Base-by-base conservation (phyloP, 2,797 vertebrate species). In the Alauda arvensis region DNA sequence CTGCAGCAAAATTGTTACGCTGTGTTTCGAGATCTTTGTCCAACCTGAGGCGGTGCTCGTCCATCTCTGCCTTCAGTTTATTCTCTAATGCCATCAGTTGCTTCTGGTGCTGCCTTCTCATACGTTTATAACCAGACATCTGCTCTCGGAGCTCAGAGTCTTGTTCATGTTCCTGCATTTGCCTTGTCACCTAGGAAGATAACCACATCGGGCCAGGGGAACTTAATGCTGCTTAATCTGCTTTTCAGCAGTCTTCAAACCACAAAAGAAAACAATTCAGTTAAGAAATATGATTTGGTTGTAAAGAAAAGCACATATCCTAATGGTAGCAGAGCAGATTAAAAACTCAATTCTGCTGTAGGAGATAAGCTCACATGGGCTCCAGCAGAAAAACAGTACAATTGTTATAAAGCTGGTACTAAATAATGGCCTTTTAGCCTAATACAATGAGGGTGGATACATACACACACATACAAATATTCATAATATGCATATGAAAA, bases 11-110 rank as follows among this genome's bases (percentile, higher is more conserved):
- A 96, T 97, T 99, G 88, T 98, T 99, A 93, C 99, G 98, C 91
- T 99, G 99, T 60, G 98, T 99, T 97, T 99, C 99, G 51, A 99
- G 98, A 96, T 99, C 99, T 96, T 99, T 99, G 97, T 99, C 99
- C 95, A 99, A 97, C 76, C 98, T 98, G n/a, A 99, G 98, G 80
- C 98, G 97, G 94, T 99, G 99, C 94, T 99, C 99, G 4, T 99
- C 99, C 98, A 99, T 99, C 96, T 99, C 99, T 10, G 98, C 98
- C 96, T 99, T 99, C 81, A 99, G 97, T 94, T 99, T 99, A 97
- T 99, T 99, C 96, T 99, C 99, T 77, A 99, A 97, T 23, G 98
- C 99, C 98, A 99, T 98, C 91, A 99, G 97, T 79, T 99, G 99
- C 89, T 99, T 99, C 97, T 99, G 99, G 96, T 99, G 99, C 95